These are phyloP conservation scores for Dasypus novemcinctus DNA, from an alignment of 2,113 vertebrate species.

Conservation along the genomic window DNA sequence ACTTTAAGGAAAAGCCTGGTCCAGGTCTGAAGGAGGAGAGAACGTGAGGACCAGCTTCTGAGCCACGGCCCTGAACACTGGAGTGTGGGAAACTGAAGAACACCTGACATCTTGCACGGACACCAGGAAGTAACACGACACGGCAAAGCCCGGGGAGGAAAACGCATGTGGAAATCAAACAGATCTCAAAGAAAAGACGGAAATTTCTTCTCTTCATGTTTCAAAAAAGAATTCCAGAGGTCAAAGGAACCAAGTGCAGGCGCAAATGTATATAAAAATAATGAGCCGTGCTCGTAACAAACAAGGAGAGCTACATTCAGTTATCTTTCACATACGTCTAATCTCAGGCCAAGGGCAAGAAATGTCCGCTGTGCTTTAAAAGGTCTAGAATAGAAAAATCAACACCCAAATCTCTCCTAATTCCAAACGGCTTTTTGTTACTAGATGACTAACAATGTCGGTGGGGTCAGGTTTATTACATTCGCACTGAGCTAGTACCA, in stretches of 20 bases:
- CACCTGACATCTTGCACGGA: not conserved
- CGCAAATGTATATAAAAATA: conserved; percentile 76
- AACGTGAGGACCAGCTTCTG: conserved; percentile 53
- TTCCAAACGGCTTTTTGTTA: conserved; percentile 55
- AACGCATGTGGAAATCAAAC: not conserved
- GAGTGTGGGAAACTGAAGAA: not conserved
- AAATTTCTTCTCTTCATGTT: conserved; percentile 66
- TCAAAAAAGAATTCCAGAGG: conserved; percentile 70
- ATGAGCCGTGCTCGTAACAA: conserved; percentile 69
- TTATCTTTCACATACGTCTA: conserved; percentile 67
- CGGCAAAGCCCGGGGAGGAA: not conserved
- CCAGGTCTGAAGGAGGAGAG: conserved; percentile 56
- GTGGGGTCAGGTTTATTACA: conserved; percentile 68
- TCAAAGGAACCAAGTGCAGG: conserved; percentile 69
- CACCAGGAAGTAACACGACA: not conserved
- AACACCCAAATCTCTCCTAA: conserved; percentile 67
- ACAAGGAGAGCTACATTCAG: conserved; percentile 72
- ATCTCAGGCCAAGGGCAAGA: conserved; percentile 75
- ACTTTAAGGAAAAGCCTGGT: conserved; percentile 68
- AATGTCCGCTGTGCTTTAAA: conserved; percentile 88
- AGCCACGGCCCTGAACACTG: not conserved
- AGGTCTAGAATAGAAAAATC: conserved; percentile 82
- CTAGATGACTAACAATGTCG: conserved; percentile 70
- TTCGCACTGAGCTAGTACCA: conserved; percentile 70
- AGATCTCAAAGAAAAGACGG: conserved; percentile 59